Base-by-base conservation (phyloP, 35 echinoderm and acorn worm genomes). In the Ophiothrix spiculata region DNA sequence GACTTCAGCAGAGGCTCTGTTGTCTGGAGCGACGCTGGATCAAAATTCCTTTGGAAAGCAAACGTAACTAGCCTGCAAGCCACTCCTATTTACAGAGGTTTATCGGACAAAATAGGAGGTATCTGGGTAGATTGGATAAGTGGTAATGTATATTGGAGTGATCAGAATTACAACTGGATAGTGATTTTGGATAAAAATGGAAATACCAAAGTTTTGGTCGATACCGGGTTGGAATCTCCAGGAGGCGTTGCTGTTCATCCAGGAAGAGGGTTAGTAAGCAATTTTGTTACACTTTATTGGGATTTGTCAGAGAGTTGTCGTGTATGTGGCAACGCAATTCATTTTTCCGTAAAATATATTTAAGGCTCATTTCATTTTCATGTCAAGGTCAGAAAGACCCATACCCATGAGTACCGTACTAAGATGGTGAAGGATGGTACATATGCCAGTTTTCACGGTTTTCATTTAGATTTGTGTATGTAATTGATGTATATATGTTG, bases 91-190 rank as follows among this genome's bases (percentile, higher is more conserved):
- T 69, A 12, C 29, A 69, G 10, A 15, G 25, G 75, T 25, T 80
- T 78, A 13, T 95, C 93, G 4, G 40, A 39, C 1, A 56, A 36
- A 10, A 86, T 91, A 33, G 38, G 76, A 0, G 93, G 93, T 25
- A 56, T 95, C 15, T 80, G 89, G 0, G 84, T 88, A 49, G 93
- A 95, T 74, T 91, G 88, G 93, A 37, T 95, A 38, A 39, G 89
- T 21, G 90, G 86, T 4, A 91, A 87, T 37, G 46, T 95, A 17
- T 95, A 95, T 39, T 81, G 85, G 80, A 88, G 85, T 12, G 89
- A 95, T 76, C 78, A 79, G 32, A 31, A 79, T 0, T 95, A 95
- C 77, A 90, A 95, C 64, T 95, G 93, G 93, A 95, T 95, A 37
- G 28, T 95, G 33, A 75, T 88, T 16, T 39, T 42, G 21, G 60